Evolutionary conservation across 2,797 vertebrate species (phyloP), one percentile per base, ranked within the genome.

Genomic region (Crenuchus spilurus): DNA sequence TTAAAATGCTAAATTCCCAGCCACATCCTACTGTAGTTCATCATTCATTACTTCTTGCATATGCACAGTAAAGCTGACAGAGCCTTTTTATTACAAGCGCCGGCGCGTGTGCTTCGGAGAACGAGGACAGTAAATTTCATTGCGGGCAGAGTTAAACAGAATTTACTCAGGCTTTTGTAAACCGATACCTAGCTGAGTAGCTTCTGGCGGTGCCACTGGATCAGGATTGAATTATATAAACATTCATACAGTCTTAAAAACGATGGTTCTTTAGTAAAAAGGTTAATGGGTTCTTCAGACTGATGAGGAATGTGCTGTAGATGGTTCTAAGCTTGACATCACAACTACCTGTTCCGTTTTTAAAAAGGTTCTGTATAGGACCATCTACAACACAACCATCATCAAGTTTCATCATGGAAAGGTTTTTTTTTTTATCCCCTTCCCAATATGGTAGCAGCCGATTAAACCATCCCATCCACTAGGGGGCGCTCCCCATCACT

Each of bases 1-100:
- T 75, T 72, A 62, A 77, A 79, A 74, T 72, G 74, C 70, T 33
- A 54, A 75, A 76, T 76, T 80, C 62, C 26, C 24, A 16, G 22
- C 62, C 72, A 76, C 72, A 31, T 80, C 51, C 41, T 28, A 52
- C n/a, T 49, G 30, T 31, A 28, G 68, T 52, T 22, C 75, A 75
- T 80, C 60, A 62, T 75, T 76, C 54, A 49, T 58, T 65, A 76
- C 71, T 65, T 75, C 58, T 20, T 39, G 67, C 46, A 44, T 37
- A 58, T n/a, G 54, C 39, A 31, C 20, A 72, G 72, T 65, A 51
- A 44, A 51, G 31, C 18, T 20, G 22, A 70, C 60, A 48, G 69
- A 54, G 55, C 62, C 52, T 63, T 72, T 70, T 62, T 39, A 74
- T 80, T 70, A 58, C 44, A 57, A 66, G 71, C 20, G 48, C 1